Base-by-base conservation (phyloP, 2,797 vertebrate genomes). In the Pipistrellus pipistrellus region DNA sequence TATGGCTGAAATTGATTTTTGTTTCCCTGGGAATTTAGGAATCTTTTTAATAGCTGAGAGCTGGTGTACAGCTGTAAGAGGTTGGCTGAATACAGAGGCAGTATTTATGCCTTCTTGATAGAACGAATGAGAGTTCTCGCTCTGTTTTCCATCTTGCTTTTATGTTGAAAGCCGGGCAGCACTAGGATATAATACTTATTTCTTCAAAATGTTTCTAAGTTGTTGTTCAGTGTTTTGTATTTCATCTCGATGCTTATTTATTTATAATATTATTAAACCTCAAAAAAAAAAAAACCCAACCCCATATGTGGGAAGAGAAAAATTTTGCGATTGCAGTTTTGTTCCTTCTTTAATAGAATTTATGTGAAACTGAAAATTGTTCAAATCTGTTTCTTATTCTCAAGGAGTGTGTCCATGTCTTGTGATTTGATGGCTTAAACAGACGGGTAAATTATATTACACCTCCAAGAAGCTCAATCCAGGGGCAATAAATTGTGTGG, bases 221-320 rank as follows among this genome's bases (percentile, higher is more conserved):
- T 81, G 71, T 48, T 85, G 59, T 93, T 95, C 93, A 80, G 86
- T 96, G 64, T 91, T 96, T 94, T 90, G 68, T 75, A 85, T 95
- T 96, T 95, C 51, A 82, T 88, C 86, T 92, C 76, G 46, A 90
- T 81, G 59, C 48, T 90, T 48, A 53, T 94, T 95, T 96, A 95
- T 94, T 97, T 95, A 91, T 93, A 94, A 91, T 95, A 90, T 93
- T 97, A 93, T 90, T 94, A 97, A 96, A 92, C 90, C 89, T 94
- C 72, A 95, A 78, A 96, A 59, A 44, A 44, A 10, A 4, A 27
- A 27, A 27, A 13, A 5, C 44, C 44, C 8, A 57, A 92, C 38
- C 87, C 78, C 89, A 90, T 86, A 91, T 88, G 78, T 85, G 17
- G 64, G 57, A 92, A 88, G 55, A 86, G 30, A 90, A 75, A 93